A percentile compares a stretch with the other conserved stretches of the same genome.
Conservation (phyloP, 2,888 invertebrate species). For the Protophormia terraenovae region DNA sequence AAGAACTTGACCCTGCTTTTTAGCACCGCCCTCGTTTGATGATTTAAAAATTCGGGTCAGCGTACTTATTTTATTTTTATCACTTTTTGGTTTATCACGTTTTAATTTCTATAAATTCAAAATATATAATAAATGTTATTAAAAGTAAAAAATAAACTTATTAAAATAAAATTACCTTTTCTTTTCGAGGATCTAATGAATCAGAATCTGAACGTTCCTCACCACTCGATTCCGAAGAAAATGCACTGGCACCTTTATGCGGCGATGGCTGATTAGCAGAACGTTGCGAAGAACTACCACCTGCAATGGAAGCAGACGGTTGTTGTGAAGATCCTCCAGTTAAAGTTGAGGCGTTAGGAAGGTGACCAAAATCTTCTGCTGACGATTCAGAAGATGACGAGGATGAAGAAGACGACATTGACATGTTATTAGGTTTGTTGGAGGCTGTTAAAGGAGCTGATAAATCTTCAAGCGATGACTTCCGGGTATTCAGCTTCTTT, state of each 20-base stretch:
- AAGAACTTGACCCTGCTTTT: conserved; percentile 88
- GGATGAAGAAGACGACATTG: conserved; percentile 71
- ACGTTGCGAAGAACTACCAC: conserved; percentile 66
- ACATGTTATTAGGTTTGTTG: conserved; percentile 23
- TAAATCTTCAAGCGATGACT: conserved; percentile 68
- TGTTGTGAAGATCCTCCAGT: conserved; percentile 47
- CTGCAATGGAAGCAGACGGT: conserved; percentile 7
- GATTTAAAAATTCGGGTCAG: conserved; percentile 85
- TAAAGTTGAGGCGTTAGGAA: conserved; percentile 56
- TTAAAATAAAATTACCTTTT: conserved; percentile 63
- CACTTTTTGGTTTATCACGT: conserved; percentile 81
- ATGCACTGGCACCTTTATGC: conserved; percentile 69
- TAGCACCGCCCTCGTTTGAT: conserved; percentile 88
- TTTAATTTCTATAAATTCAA: conserved; percentile 71
- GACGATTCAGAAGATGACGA: conserved; percentile 71
- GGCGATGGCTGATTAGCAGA: conserved; percentile 72
- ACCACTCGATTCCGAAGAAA: conserved; percentile 70
- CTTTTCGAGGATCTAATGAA: conserved; percentile 48
- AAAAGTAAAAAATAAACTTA: too few species aligned
- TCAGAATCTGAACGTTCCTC: conserved; percentile 70
- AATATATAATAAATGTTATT: neutral
- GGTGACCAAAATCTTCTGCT: conserved; percentile 66
- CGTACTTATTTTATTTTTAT: conserved; percentile 88
- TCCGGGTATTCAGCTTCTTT: conserved; percentile 73
- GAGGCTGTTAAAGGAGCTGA: conserved; percentile 48